Percentiles rank a stretch among this genome's conserved stretches.
Evolutionary conservation across 2,888 invertebrate genomes (phyloP).

Genomic region (Cheilosia scutellata): DNA sequence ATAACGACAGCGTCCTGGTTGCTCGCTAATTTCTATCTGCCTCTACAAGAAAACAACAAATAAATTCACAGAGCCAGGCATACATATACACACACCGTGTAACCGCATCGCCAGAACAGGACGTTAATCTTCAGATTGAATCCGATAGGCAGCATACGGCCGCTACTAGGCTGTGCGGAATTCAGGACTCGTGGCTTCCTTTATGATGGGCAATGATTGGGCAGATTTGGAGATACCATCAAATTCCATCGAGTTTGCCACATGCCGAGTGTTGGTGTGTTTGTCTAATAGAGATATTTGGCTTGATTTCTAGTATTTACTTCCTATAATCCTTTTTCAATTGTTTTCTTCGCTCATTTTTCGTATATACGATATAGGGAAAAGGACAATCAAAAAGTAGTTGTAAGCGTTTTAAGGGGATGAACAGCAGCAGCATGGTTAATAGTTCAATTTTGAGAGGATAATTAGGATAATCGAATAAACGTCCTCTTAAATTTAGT

Average conservation of each 20-base stretch:
- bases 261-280: constrained; percentile 52
- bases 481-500: constrained; percentile 32
- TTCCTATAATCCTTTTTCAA: constrained; percentile 74
- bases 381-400: constrained; percentile 55
- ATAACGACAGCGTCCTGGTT: constrained; percentile 66
- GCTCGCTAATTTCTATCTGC: constrained; percentile 60
- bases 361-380: constrained; percentile 1
- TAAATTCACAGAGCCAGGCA: constrained; percentile 32
- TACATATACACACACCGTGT: constrained; percentile 28
- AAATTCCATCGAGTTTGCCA: constrained; percentile 56
- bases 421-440: constrained; percentile 28
- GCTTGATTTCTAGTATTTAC: constrained; percentile 62
- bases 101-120: constrained; percentile 53
- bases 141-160: constrained; percentile 64
- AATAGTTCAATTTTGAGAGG: constrained; percentile 64
- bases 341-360: constrained; percentile 47
- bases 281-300: constrained; percentile 65
- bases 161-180: constrained; percentile 16
- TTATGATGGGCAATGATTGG: constrained; percentile 58
- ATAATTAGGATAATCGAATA: constrained; percentile 73
- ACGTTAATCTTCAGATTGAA: constrained; percentile 71
- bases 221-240: constrained; percentile 73
- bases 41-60: constrained; percentile 26
- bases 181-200: constrained; percentile 28
- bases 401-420: constrained; percentile 40